Percentiles rank a stretch among this genome's conserved stretches.
Evolutionary conservation across 2,113 vertebrate genomes (phyloP).

Genomic region (Shinisaurus crocodilurus): DNA sequence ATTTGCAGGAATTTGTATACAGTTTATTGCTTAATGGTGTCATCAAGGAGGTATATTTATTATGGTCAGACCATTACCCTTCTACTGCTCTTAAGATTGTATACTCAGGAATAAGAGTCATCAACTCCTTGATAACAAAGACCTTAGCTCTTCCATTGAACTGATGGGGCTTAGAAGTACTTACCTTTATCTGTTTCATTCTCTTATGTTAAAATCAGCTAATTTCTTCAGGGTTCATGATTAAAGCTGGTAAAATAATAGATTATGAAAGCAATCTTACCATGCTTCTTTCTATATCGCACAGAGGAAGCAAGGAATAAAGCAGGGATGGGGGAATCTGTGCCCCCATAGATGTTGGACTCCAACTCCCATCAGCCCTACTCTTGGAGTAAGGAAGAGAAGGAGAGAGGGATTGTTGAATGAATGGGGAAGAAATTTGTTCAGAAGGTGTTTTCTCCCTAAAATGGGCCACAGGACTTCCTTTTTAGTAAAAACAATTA

Average conservation of each 20-base stretch:
- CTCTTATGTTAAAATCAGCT: constrained; percentile 23
- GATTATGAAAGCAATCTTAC: background rate
- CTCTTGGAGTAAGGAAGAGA: background rate
- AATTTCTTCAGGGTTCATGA: background rate
- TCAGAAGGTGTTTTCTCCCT: constrained; percentile 14
- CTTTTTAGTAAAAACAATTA: constrained; percentile 54
- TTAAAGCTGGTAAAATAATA: background rate
- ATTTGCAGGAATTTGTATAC: too few species aligned
- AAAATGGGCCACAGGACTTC: constrained; percentile 47
- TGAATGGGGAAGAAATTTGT: background rate
- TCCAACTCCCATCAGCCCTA: background rate
- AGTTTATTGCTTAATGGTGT: too few species aligned
- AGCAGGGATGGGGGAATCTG: background rate
- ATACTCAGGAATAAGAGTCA: background rate
- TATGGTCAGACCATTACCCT: background rate
- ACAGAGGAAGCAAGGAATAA: constrained; percentile 19
- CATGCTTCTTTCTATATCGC: constrained; percentile 19
- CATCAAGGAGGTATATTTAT: too few species aligned
- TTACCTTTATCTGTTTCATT: background rate
- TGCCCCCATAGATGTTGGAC: background rate
- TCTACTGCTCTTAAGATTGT: background rate
- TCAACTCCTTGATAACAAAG: background rate
- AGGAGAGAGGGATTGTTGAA: constrained; percentile 1
- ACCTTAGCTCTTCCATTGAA: background rate
- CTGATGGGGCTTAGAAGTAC: background rate